phyloP scores from a whole-genome alignment of 53 echinoderm and acorn worm species.

The Holothuria leucospilota region DNA sequence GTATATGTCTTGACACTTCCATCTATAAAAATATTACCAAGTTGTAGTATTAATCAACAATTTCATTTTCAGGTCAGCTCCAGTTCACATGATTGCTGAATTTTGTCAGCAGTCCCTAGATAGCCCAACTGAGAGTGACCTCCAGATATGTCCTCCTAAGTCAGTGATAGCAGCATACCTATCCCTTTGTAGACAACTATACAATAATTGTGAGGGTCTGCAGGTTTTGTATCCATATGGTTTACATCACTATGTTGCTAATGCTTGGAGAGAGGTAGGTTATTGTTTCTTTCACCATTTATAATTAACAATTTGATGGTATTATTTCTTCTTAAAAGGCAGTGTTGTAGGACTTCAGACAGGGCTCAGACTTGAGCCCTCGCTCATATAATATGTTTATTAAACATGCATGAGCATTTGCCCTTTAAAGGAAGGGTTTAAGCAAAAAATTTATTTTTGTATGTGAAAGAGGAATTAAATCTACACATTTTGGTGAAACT shows the following conservation, averaged over 20 bases:
- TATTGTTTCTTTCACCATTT: neutral
- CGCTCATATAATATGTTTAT: too few relatives aligned
- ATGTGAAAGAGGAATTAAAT: too few relatives aligned
- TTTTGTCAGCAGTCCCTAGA: conserved; percentile 84
- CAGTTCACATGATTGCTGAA: conserved; percentile 84
- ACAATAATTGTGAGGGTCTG: conserved; percentile 89
- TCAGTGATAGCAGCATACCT: conserved; percentile 84
- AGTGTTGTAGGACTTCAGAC: too few relatives aligned
- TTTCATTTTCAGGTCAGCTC: conserved; percentile 70
- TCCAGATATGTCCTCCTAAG: conserved; percentile 70
- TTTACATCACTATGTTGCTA: conserved; percentile 83
- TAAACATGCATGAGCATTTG: too few relatives aligned
- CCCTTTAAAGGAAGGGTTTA: too few relatives aligned
- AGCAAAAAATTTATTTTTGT: too few relatives aligned
- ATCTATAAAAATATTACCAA: too few relatives aligned
- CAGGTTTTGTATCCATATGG: conserved; percentile 81
- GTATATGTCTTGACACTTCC: too few relatives aligned
- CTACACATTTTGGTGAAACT: too few relatives aligned
- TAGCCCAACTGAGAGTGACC: conserved; percentile 59
- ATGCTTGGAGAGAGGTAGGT: conserved; percentile 95
- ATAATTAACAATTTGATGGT: neutral
- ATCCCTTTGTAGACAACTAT: conserved; percentile 89
- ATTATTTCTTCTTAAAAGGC: neutral
- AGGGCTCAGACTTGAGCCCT: too few relatives aligned
- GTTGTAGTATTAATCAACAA: too few relatives aligned